Evolutionary conservation across 1,140 invertebrate genomes (phyloP).

Genomic region (Pristionchus pacificus): DNA sequence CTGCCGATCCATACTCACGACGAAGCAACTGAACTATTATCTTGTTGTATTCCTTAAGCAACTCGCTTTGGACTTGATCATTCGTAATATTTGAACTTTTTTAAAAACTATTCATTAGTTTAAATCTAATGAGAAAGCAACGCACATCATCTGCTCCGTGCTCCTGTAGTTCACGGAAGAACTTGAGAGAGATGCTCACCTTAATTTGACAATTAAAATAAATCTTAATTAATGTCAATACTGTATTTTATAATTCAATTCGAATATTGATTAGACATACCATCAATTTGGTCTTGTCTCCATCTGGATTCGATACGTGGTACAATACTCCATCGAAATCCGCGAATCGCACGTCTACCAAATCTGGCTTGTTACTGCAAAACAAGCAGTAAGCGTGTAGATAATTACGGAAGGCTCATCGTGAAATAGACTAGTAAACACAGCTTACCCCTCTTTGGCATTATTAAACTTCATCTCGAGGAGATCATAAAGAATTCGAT

Average conservation of each 20-base stretch:
- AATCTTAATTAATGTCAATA: slow-evolving; percentile 1
- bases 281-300: slow-evolving; percentile 91
- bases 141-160: slow-evolving; percentile 86
- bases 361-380: slow-evolving; percentile 84
- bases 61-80: no score
- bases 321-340: slow-evolving; percentile 99
- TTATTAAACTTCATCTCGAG: slow-evolving; percentile 89
- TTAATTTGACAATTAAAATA: slow-evolving; percentile 61
- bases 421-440: no score
- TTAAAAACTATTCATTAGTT: no score
- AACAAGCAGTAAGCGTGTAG: not conserved
- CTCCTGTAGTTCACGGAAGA: slow-evolving; percentile 95
- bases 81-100: no score
- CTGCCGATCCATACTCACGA: slow-evolving; percentile 77
- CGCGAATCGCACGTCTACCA: slow-evolving; percentile 79
- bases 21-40: slow-evolving; percentile 61
- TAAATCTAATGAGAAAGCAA: no score
- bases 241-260: slow-evolving; percentile 15
- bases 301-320: slow-evolving; percentile 92
- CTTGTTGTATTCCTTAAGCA: no score
- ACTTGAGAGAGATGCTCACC: slow-evolving; percentile 96
- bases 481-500: slow-evolving; percentile 93
- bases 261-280: slow-evolving; percentile 64
- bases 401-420: no score
- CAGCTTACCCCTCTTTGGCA: slow-evolving; percentile 84